Evolutionary conservation across 2,797 vertebrate species (phyloP).

Genomic region (Notamacropus eugenii): DNA sequence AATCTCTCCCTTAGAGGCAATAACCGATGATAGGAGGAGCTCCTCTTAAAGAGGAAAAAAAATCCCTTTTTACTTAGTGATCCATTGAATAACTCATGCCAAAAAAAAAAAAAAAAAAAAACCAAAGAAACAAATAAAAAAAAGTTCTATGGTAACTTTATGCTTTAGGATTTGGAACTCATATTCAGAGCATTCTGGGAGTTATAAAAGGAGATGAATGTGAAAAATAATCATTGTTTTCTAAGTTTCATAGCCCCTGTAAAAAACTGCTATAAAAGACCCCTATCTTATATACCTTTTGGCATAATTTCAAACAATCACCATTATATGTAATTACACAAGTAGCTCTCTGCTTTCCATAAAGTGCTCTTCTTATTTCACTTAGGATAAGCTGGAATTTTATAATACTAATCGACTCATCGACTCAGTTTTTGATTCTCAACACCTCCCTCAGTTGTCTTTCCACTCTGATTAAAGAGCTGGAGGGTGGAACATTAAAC

Average conservation of each 20-base stretch:
- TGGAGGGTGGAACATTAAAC: neutral
- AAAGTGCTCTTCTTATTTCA: neutral
- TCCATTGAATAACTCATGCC: neutral
- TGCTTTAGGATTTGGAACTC: neutral
- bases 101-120: no score
- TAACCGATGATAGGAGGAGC: slow-evolving; percentile 45
- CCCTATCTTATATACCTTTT: neutral
- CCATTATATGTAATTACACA: neutral
- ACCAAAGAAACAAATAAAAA: no score
- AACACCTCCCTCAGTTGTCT: neutral
- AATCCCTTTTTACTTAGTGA: neutral
- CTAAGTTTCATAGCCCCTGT: neutral
- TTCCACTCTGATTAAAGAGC: neutral
- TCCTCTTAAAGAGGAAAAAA: slow-evolving; percentile 45
- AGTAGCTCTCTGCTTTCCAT: neutral
- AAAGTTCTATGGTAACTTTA: neutral
- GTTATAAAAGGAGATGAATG: neutral
- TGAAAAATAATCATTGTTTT: neutral
- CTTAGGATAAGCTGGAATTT: neutral
- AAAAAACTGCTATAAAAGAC: neutral
- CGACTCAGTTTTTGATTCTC: neutral
- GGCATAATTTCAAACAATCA: neutral
- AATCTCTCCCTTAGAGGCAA: neutral
- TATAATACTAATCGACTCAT: neutral
- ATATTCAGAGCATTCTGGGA: neutral